Conservation (phyloP, 2,888 invertebrate genomes). For the Xestia rhomboidea region DNA sequence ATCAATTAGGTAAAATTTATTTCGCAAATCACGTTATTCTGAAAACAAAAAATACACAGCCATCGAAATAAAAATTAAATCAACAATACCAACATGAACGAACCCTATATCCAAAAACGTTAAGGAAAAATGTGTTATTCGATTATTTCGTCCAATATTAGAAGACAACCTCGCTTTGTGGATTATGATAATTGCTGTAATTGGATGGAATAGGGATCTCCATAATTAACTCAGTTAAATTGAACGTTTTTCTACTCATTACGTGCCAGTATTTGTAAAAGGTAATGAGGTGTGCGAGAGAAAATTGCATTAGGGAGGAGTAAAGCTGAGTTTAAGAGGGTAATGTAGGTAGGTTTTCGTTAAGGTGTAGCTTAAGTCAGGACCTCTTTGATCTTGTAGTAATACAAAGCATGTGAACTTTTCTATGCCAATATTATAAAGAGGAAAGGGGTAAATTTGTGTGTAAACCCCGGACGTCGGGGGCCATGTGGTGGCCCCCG, state of each 20-base stretch:
- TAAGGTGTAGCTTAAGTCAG: not conserved
- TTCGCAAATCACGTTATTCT: not conserved
- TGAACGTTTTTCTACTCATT: slow-evolving; percentile 22
- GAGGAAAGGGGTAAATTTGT: too few relatives aligned
- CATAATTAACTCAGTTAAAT: slow-evolving; percentile 35
- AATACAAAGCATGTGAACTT: not conserved
- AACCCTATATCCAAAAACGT: slow-evolving; percentile 28
- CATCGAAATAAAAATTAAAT: not conserved
- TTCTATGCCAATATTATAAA: not conserved
- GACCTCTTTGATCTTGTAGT: not conserved
- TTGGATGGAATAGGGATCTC: slow-evolving; percentile 35
- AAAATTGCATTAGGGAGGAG: slow-evolving; percentile 12
- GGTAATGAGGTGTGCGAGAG: slow-evolving; percentile 28
- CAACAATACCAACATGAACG: not conserved
- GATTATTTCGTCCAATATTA: slow-evolving; percentile 54
- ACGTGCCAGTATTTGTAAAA: slow-evolving; percentile 25
- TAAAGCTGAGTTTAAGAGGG: not conserved
- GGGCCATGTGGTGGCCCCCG: too few relatives aligned
- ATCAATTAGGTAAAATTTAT: not conserved
- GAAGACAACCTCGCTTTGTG: slow-evolving; percentile 42
- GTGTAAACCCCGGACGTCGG: too few relatives aligned
- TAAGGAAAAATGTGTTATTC: slow-evolving; percentile 47
- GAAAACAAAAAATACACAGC: not conserved
- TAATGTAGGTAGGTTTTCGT: not conserved
- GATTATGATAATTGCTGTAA: slow-evolving; percentile 52